Evolutionary conservation across 2,113 vertebrate genomes (phyloP).

Genomic region (Panurus biarmicus): DNA sequence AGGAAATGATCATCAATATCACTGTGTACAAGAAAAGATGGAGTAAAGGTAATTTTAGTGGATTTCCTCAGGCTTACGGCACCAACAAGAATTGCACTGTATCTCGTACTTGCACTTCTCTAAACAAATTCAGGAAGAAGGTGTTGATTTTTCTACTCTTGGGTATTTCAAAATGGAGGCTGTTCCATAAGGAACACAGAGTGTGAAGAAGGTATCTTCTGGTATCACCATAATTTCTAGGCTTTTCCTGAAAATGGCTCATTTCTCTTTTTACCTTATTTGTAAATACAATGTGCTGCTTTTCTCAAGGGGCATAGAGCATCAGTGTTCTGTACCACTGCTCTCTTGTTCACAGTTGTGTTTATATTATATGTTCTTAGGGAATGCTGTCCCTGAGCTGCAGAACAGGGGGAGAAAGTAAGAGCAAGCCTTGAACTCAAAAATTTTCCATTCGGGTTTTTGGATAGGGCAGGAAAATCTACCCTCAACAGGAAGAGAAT

Average conservation of each 20-base stretch:
- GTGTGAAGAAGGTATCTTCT: not conserved
- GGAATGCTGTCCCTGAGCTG: not conserved
- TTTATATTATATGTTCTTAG: not conserved
- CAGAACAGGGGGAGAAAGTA: not conserved
- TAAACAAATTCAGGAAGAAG: not conserved
- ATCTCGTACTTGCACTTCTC: not conserved
- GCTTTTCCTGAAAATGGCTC: not conserved
- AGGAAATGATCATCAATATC: not conserved
- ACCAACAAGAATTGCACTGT: not conserved
- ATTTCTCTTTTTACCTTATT: not conserved
- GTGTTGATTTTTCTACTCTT: not conserved
- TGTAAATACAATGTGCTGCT: not conserved
- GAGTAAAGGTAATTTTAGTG: not conserved
- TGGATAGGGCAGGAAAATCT: not conserved
- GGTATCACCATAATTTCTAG: not conserved
- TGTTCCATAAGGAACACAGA: not conserved
- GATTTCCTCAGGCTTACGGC: not conserved
- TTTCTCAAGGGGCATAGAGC: not conserved
- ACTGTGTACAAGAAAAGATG: not conserved
- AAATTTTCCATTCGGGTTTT: not conserved
- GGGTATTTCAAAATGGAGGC: not conserved
- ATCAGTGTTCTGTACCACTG: not conserved
- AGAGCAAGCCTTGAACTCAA: not conserved
- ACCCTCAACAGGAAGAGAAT: not conserved
- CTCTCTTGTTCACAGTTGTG: not conserved